These are phyloP conservation scores for Eupithecia dodoneata DNA, from an alignment of 2,888 invertebrate species.

Conservation along the genomic window DNA sequence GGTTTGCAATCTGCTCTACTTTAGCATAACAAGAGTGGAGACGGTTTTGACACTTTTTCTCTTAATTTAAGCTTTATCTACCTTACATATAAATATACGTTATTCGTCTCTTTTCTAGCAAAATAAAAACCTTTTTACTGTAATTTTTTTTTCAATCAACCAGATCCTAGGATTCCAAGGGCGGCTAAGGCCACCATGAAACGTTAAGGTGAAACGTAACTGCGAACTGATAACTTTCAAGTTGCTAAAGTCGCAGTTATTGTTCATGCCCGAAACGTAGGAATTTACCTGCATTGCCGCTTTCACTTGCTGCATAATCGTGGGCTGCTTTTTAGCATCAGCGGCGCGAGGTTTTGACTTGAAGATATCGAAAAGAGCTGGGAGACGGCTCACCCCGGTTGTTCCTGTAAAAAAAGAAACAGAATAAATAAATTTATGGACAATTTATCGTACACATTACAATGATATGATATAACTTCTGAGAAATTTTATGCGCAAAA, in stretches of 20 bases:
- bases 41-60: too few species aligned
- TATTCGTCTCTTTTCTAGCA: too few species aligned
- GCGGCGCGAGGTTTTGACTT: conserved; percentile 72
- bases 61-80: too few species aligned
- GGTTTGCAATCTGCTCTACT: too few species aligned
- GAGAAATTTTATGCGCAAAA: background rate
- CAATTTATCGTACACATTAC: background rate
- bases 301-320: conserved; percentile 93
- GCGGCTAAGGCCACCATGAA: too few species aligned
- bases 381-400: conserved; percentile 88
- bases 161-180: too few species aligned
- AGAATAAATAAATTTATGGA: background rate
- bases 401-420: conserved; percentile 72
- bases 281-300: conserved; percentile 89
- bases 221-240: background rate
- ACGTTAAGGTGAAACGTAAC: background rate
- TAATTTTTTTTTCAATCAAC: too few species aligned
- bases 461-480: background rate
- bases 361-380: conserved; percentile 92
- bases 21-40: too few species aligned
- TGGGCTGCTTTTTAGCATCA: conserved; percentile 71
- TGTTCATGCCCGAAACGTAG: background rate
- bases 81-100: too few species aligned
- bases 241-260: background rate
- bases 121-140: too few species aligned